Evolutionary conservation across 35 echinoderm and acorn worm genomes (phyloP), one percentile per base, ranked within the genome.

Genomic region (Lytechinus variegatus): DNA sequence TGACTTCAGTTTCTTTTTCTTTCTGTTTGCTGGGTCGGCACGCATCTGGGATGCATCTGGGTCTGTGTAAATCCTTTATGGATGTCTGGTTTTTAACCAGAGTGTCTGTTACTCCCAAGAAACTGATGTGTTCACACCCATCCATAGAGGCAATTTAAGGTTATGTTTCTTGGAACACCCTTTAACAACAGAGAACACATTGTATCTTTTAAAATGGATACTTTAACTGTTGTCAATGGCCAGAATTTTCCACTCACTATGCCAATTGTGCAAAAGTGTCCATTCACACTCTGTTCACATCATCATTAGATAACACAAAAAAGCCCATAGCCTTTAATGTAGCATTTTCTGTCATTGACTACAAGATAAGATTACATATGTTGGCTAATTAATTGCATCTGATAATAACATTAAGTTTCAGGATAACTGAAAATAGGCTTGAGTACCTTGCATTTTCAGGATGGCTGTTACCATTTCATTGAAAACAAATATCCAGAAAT

Each of bases 31-130:
- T 16, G 61, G 33, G 61, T 24, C 24, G 28, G 52, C 87, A 12
- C 28, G 88, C 88, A 90, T 90, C n/a, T 90, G 88, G 88, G 28
- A 90, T 90, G 29, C 88, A 90, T 90, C 88, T 90, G 88, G 88
- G 88, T 52, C 88, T 10, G 10, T 44, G 29, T 54, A 90, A 9
- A 90, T 90, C 88, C 66, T 24, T 52, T 21, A 9, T 44, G 29
- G 88, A 90, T 28, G 88, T 28, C 88, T 9, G 29, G 66, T 79
- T 79, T 72, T 71, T 71, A 71, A 21, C 61, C 61, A 16, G 14
- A 71, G 61, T 79, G 66, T 79, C 66, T 79, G 66, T 79, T 79
- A 79, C 66, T n/a, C 24, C 66, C 66, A 16, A 79, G 66, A 24
- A 16, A 24, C 19, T 79, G 66, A 14, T 79, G 19, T 24, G 21